phyloP scores from a whole-genome alignment of 2,888 invertebrate species.

The Heliconius charithonia region DNA sequence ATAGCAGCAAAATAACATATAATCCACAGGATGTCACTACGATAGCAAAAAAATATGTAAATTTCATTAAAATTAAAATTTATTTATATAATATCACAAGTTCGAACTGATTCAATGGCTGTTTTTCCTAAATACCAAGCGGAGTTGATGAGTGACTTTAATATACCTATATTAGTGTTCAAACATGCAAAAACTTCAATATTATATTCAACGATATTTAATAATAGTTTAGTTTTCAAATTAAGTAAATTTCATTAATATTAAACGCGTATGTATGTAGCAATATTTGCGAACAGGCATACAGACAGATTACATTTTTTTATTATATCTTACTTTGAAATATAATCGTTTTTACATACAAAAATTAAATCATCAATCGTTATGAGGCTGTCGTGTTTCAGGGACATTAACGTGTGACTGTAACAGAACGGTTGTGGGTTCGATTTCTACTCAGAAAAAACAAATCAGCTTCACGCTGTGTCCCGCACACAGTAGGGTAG shows the following conservation, averaged over 20 bases:
- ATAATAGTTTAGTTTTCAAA: slow-evolving; percentile 5
- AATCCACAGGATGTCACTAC: slow-evolving; percentile 68
- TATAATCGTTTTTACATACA: too few relatives aligned
- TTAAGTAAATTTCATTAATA: slow-evolving; percentile 2
- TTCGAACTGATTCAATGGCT: slow-evolving; percentile 10
- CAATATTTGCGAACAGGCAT: background rate
- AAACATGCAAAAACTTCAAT: background rate
- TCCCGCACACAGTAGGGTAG: too few relatives aligned
- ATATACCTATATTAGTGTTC: background rate
- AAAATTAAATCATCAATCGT: too few relatives aligned
- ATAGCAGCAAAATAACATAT: slow-evolving; percentile 51
- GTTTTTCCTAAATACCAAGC: background rate
- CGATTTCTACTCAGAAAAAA: too few relatives aligned
- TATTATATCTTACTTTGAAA: background rate
- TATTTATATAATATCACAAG: background rate
- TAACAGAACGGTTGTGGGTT: too few relatives aligned
- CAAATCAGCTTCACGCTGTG: too few relatives aligned
- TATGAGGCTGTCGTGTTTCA: too few relatives aligned
- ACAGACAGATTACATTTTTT: background rate
- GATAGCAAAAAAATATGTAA: slow-evolving; percentile 54
- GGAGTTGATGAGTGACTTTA: background rate
- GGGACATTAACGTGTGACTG: too few relatives aligned
- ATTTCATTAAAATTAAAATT: slow-evolving; percentile 8
- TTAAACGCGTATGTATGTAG: background rate
- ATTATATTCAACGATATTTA: slow-evolving; percentile 15